These are phyloP conservation scores for Cynaeus angustus DNA, from an alignment of 2,888 invertebrate species.

Conservation along the genomic window DNA sequence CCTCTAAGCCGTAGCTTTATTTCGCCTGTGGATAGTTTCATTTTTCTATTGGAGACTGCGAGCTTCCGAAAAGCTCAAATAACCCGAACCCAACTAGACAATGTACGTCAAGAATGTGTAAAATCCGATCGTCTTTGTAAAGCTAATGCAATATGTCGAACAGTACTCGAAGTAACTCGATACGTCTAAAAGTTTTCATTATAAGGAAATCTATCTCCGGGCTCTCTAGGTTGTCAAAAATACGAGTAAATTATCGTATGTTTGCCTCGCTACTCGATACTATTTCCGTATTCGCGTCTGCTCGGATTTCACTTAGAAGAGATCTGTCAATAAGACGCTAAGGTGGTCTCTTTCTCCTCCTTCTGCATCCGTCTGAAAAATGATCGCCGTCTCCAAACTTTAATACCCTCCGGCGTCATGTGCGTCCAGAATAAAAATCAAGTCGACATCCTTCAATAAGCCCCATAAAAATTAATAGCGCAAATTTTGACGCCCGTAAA, in stretches of 20 bases:
- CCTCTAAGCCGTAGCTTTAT: too few relatives aligned
- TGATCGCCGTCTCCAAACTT: constrained; percentile 12
- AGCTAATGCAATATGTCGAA: too few relatives aligned
- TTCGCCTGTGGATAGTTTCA: too few relatives aligned
- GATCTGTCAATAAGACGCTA: constrained; percentile 27
- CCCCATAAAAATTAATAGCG: constrained; percentile 18
- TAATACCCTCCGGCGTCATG: constrained; percentile 27
- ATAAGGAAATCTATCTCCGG: background rate
- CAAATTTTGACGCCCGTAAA: constrained; percentile 2
- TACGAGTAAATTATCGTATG: background rate
- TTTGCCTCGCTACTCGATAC: background rate
- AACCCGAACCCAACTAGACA: too few relatives aligned
- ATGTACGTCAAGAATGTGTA: too few relatives aligned
- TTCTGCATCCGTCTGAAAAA: constrained; percentile 10
- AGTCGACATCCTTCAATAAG: constrained; percentile 14
- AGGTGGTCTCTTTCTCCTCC: background rate
- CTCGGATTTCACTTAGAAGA: constrained; percentile 23
- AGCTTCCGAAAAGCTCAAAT: too few relatives aligned
- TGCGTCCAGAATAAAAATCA: constrained; percentile 21
- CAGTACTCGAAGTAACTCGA: too few relatives aligned
- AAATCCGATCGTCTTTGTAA: too few relatives aligned
- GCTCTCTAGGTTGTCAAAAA: background rate
- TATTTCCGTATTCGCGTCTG: constrained; percentile 4
- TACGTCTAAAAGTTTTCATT: too few relatives aligned
- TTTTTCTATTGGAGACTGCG: too few relatives aligned